Evolutionary conservation across 1,140 invertebrate species (phyloP).

Genomic region (Heliconius melpomene): DNA sequence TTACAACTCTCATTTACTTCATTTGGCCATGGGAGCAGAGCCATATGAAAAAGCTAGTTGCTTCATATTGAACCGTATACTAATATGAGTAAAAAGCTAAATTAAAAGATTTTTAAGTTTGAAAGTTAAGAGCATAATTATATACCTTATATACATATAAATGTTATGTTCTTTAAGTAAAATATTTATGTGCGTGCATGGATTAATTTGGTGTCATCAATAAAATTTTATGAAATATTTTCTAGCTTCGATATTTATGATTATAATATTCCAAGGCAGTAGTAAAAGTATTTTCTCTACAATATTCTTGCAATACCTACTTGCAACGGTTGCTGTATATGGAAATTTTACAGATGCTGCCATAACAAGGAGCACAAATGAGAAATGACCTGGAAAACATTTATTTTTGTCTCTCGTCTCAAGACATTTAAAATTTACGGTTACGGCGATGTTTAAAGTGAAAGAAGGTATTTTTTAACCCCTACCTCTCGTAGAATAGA

Average conservation of each 20-base stretch:
- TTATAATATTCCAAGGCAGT: not conserved
- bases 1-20: too few species aligned
- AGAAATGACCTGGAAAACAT: slow-evolving; percentile 4
- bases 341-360: slow-evolving; percentile 24
- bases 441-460: slow-evolving; percentile 13
- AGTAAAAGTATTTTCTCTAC: not conserved
- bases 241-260: not conserved
- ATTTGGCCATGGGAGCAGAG: too few species aligned
- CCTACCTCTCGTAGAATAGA: not conserved
- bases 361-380: slow-evolving; percentile 17
- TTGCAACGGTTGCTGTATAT: slow-evolving; percentile 15
- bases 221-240: too few species aligned
- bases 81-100: too few species aligned
- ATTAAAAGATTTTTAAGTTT: too few species aligned
- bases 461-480: not conserved
- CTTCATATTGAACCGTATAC: too few species aligned
- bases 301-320: not conserved
- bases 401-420: slow-evolving; percentile 17
- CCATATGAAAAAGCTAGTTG: too few species aligned
- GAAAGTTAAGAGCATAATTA: too few species aligned
- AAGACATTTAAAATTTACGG: slow-evolving; percentile 21
- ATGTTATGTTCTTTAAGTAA: too few species aligned
- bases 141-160: too few species aligned
- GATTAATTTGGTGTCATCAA: too few species aligned
- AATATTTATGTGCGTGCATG: too few species aligned